These are phyloP conservation scores for Ascidia mentula DNA, from an alignment of 23 tunicate species.

Conservation along the genomic window DNA sequence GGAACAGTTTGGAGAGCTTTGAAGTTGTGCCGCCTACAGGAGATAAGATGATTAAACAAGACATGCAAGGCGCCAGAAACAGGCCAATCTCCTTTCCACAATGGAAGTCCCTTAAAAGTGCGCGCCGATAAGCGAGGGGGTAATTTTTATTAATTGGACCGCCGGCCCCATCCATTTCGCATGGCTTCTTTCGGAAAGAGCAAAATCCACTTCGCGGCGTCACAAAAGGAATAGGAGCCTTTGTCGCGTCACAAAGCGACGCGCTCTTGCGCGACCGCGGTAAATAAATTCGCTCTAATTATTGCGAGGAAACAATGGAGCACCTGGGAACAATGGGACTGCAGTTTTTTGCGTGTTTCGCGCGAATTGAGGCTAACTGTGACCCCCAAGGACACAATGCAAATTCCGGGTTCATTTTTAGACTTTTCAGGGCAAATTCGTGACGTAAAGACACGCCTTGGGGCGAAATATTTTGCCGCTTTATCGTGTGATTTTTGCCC, in stretches of 20 bases:
- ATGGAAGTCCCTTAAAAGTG: background rate
- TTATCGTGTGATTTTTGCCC: background rate
- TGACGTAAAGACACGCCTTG: background rate
- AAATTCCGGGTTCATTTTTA: background rate
- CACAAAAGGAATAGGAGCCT: background rate
- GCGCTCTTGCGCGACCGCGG: background rate
- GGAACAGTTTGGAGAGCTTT: no score
- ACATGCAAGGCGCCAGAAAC: background rate
- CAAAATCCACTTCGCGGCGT: no score
- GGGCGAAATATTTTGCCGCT: background rate
- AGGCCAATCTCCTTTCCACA: background rate
- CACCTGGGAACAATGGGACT: background rate
- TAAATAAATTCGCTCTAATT: constrained; percentile 12
- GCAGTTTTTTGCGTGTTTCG: background rate
- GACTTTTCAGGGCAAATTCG: no score
- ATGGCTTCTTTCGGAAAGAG: background rate
- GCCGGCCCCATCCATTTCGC: background rate
- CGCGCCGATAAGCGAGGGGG: background rate
- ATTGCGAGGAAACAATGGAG: constrained; percentile 4
- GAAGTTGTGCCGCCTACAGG: background rate
- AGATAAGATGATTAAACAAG: background rate
- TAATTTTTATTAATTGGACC: background rate
- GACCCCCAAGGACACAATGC: background rate
- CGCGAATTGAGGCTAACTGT: background rate
- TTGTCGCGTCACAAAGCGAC: constrained; percentile 11